A percentile compares a stretch with the other conserved stretches of the same genome.
These are phyloP conservation scores for Hyperoodon ampullatus DNA, from an alignment of 2,113 vertebrate genomes.

Conservation along the genomic window DNA sequence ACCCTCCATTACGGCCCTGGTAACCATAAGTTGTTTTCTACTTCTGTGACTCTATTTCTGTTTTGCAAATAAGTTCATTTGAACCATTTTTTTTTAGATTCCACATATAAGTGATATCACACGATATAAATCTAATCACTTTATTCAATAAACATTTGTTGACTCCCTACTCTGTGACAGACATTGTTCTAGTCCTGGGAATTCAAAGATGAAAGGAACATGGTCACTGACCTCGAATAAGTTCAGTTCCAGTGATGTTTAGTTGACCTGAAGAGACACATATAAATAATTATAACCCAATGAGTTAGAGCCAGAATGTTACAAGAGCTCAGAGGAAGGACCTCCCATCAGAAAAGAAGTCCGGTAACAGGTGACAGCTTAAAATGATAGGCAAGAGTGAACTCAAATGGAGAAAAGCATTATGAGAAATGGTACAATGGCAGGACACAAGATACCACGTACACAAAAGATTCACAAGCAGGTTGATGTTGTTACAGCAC, in stretches of 20 bases:
- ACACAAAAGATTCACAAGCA: background rate
- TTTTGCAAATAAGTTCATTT: background rate
- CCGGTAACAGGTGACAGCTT: background rate
- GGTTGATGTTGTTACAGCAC: background rate
- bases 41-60: background rate
- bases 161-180: background rate
- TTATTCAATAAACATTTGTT: conserved; percentile 37
- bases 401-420: background rate
- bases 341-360: background rate
- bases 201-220: conserved; percentile 22
- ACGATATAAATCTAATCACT: background rate
- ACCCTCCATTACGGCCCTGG: background rate
- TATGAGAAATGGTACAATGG: background rate
- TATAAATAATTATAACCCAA: background rate
- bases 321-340: background rate
- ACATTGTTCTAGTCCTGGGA: background rate
- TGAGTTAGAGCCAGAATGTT: background rate
- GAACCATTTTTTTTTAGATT: background rate
- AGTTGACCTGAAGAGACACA: background rate
- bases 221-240: background rate
- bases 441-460: background rate
- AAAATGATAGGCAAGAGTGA: conserved; percentile 11
- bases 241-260: background rate
- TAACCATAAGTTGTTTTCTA: background rate
- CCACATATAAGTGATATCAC: background rate